phyloP scores from a whole-genome alignment of 2,888 invertebrate species.

The Drosophila rellima region DNA sequence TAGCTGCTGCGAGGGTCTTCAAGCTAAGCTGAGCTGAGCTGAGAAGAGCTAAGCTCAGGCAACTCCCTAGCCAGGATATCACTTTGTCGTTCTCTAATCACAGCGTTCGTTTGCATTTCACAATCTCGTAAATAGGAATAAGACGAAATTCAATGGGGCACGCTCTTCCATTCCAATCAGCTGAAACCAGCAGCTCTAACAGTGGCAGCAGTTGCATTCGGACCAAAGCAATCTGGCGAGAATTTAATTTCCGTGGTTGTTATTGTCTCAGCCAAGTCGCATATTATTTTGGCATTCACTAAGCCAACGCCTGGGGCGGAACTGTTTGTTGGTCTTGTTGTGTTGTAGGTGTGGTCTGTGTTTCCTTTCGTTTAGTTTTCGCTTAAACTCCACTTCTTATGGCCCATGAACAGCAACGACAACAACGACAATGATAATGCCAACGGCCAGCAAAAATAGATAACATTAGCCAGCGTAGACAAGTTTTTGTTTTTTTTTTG shows the following conservation, averaged over 20 bases:
- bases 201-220: slow-evolving; percentile 38
- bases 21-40: slow-evolving; percentile 21
- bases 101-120: slow-evolving; percentile 62
- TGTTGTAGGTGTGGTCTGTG: slow-evolving; percentile 43
- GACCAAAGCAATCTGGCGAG: slow-evolving; percentile 47
- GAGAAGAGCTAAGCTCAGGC: slow-evolving; percentile 34
- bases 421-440: slow-evolving; percentile 7
- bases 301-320: slow-evolving; percentile 27
- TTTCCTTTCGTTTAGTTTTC: slow-evolving; percentile 52
- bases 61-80: slow-evolving; percentile 33
- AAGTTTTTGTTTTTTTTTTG: slow-evolving; percentile 21
- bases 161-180: slow-evolving; percentile 55
- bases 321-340: slow-evolving; percentile 22
- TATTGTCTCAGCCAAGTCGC: slow-evolving; percentile 45
- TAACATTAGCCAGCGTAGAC: slow-evolving; percentile 49
- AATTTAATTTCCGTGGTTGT: slow-evolving; percentile 57
- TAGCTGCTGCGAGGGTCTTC: slow-evolving; percentile 37
- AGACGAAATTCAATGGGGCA: slow-evolving; percentile 53
- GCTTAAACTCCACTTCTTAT: slow-evolving; percentile 65
- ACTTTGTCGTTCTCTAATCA: slow-evolving; percentile 21
- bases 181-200: slow-evolving; percentile 25
- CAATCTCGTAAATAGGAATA: slow-evolving; percentile 75
- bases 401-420: slow-evolving; percentile 27
- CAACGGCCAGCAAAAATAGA: slow-evolving; percentile 45
- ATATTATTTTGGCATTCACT: slow-evolving; percentile 57